phyloP scores from a whole-genome alignment of 2,888 invertebrate genomes.

The Caenorhabditis sp. region DNA sequence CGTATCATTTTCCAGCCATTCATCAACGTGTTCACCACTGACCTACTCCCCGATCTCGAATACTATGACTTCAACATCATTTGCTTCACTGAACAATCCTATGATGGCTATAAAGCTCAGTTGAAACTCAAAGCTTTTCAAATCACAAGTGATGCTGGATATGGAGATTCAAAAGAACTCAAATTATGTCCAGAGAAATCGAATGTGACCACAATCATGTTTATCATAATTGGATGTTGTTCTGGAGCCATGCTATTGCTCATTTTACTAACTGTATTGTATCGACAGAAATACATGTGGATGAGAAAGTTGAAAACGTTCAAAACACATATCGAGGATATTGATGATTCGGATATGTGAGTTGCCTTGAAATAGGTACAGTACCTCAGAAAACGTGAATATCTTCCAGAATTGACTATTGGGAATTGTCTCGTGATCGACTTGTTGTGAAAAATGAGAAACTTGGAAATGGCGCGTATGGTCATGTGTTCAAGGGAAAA shows the following conservation, averaged over 20 bases:
- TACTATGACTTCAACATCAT: slow-evolving; percentile 39
- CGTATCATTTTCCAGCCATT: slow-evolving; percentile 12
- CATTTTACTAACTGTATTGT: slow-evolving; percentile 57
- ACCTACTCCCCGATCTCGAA: slow-evolving; percentile 23
- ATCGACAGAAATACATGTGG: slow-evolving; percentile 63
- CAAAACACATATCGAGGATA: slow-evolving; percentile 39
- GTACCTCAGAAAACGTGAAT: not conserved
- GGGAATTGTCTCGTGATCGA: slow-evolving; percentile 64
- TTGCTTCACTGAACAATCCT: slow-evolving; percentile 39
- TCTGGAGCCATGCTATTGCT: slow-evolving; percentile 59
- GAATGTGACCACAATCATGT: slow-evolving; percentile 51
- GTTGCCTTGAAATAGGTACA: slow-evolving; percentile 10
- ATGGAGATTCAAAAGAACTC: slow-evolving; percentile 16
- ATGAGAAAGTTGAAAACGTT: slow-evolving; percentile 57
- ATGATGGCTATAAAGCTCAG: slow-evolving; percentile 36
- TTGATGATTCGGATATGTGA: slow-evolving; percentile 49
- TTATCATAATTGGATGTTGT: slow-evolving; percentile 62
- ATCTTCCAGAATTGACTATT: slow-evolving; percentile 58
- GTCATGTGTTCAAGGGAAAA: slow-evolving; percentile 63
- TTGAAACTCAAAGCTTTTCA: slow-evolving; percentile 32
- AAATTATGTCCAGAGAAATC: slow-evolving; percentile 18
- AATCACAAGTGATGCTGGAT: slow-evolving; percentile 23
- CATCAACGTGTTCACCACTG: slow-evolving; percentile 32
- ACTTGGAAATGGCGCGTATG: slow-evolving; percentile 66
- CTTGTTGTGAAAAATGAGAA: slow-evolving; percentile 63